Evolutionary conservation across 2,797 vertebrate species (phyloP), one percentile per base, ranked within the genome.

Genomic region (Cyclopterus lumpus): DNA sequence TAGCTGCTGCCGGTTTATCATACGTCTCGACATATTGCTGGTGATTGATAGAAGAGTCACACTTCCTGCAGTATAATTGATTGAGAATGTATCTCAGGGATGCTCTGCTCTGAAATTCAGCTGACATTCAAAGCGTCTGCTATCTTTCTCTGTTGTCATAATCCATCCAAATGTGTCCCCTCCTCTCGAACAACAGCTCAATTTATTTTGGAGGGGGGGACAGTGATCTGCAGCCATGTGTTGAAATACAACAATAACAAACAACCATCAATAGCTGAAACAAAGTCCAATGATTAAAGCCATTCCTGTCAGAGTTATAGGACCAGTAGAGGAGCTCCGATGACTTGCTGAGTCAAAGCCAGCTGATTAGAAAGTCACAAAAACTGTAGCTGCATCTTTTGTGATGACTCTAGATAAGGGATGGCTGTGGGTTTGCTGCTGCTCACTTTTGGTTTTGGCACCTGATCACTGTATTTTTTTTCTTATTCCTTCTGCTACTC

Each of bases 341-440:
- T 86, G 73, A 67, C 77, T 73, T 30, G 22, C 58, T 58, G 66
- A 71, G 58, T 60, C 62, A 71, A 58, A 64, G 63, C 34, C 14
- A 26, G 72, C 62, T 75, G 80, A 87, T 86, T 82, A 54, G 66
- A 81, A 75, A 86, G 49, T 57, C 16, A 62, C 55, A 73, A 4
- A 66, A 49, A 65, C 62, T 34, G 53, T 24, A 32, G 42, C 59
- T 20, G 24, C 42, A 40, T 42, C 46, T 63, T 60, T 81, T 79
- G 49, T 64, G 82, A 79, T 60, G 79, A 87, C 66, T 70, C 65
- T 57, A 73, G 58, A 54, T 51, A 28, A 77, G 81, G 11, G 44
- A 5, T 26, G 18, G 51, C 51, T 54, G 60, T 1, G 1, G 51
- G 26, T 6, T 7, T 11, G 46, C 24, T 22, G 24, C 49, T 61